Evolutionary conservation across 1,140 invertebrate genomes (phyloP), one percentile per base, ranked within the genome.

Genomic region (Leptestheria dahalacensis): DNA sequence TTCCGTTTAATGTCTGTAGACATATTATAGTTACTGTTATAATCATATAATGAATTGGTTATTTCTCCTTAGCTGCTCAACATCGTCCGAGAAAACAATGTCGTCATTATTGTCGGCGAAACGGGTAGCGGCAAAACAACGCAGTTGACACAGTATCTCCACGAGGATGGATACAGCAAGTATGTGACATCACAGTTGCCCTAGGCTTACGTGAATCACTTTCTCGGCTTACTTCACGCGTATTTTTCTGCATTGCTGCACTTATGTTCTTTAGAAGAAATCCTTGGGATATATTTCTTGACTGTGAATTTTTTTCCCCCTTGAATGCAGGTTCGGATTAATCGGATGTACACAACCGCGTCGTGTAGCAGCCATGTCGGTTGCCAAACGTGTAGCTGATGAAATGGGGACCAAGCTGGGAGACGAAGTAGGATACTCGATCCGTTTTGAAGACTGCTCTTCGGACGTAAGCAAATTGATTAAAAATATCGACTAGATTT

Each of bases 111-210:
- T 67, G 91, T 97, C 0, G 92, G 96, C 66, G 97, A 99, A 75
- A 99, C 97, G 21, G 97, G 97, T 15, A 95, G 91, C 67, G 97
- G 96, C 48, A 99, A 99, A 74, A 99, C 96, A 0, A 98, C 94
- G 0, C 96, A 99, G 71, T 75, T 99, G n/a, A 97, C 95, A 0
- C 96, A 98, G 70, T 99, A 97, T 71, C 76, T 99, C 2, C 88
- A 97, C 70, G 97, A 99, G 75, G 95, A 97, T 66, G 95, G 95
- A 63, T 58, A 63, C 53, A 61, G 59, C 29, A 61, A 61, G 46
- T 61, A 47, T 21, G n/a, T n/a, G n/a, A n/a, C n/a, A n/a, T n/a
- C n/a, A n/a, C n/a, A n/a, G n/a, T n/a, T n/a, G n/a, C n/a, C n/a
- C n/a, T n/a, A n/a, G n/a, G n/a, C n/a, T n/a, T n/a, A n/a, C n/a